Conservation (phyloP, 2,888 invertebrate genomes). For the Zygaena filipendulae region DNA sequence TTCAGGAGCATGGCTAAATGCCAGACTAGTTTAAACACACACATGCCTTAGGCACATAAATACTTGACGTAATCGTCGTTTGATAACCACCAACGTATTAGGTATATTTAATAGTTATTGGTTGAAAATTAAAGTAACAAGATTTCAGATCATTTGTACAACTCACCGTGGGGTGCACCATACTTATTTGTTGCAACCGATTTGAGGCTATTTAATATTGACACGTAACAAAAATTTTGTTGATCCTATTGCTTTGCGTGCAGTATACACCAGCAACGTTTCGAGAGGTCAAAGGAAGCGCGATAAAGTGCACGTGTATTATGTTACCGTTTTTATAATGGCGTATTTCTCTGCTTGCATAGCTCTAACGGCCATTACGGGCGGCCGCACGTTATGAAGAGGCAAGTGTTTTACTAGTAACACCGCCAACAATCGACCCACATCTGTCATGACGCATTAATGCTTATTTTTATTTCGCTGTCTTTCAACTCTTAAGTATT, state of each 20-base stretch:
- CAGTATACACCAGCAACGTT: background rate
- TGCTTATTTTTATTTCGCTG: constrained; percentile 61
- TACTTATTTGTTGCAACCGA: too few relatives aligned
- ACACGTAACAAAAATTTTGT: too few relatives aligned
- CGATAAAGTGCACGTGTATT: too few relatives aligned
- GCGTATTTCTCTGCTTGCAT: constrained; percentile 53
- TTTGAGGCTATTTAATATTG: too few relatives aligned
- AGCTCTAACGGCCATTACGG: constrained; percentile 68
- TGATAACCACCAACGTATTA: too few relatives aligned
- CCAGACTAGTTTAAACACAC: constrained; percentile 36
- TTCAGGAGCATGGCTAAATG: constrained; percentile 51
- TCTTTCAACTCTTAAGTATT: constrained; percentile 44
- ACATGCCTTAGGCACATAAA: constrained; percentile 11
- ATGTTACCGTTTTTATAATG: constrained; percentile 17
- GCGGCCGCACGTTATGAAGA: constrained; percentile 67
- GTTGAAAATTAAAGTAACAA: too few relatives aligned
- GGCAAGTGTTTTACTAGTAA: constrained; percentile 69
- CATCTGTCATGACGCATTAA: constrained; percentile 65
- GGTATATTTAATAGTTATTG: too few relatives aligned
- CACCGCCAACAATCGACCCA: constrained; percentile 58
- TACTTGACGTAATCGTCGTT: too few relatives aligned
- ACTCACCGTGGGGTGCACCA: too few relatives aligned
- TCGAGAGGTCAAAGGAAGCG: background rate
- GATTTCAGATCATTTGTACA: too few relatives aligned
- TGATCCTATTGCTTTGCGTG: too few relatives aligned